These are phyloP conservation scores for Stegastes partitus DNA, from an alignment of 2,113 vertebrate genomes.

Conservation along the genomic window DNA sequence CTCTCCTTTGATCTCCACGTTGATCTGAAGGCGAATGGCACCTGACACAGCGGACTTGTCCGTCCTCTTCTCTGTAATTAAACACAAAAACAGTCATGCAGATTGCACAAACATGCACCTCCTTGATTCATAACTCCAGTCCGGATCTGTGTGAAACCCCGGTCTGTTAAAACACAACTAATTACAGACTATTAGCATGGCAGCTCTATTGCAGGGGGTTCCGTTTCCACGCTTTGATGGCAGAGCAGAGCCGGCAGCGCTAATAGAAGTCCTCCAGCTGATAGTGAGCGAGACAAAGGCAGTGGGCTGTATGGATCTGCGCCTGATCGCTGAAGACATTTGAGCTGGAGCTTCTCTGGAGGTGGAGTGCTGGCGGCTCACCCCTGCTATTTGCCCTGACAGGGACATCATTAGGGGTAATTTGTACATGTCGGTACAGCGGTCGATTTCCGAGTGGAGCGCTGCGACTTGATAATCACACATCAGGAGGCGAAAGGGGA, in stretches of 20 bases:
- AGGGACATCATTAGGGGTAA: constrained; percentile 81
- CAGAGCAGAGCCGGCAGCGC: constrained; percentile 15
- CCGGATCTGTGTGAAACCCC: constrained; percentile 17
- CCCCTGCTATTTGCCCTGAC: constrained; percentile 77
- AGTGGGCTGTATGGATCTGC: constrained; percentile 52
- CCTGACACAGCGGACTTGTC: constrained; percentile 98
- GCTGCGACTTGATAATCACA: constrained; percentile 80
- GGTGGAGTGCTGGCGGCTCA: constrained; percentile 55
- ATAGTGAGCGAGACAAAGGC: constrained; percentile 60
- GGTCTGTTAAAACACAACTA: constrained; percentile 53
- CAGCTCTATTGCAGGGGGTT: constrained; percentile 59
- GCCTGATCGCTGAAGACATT: constrained; percentile 51
- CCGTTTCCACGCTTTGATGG: constrained; percentile 46
- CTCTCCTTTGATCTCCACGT: constrained; percentile 97
- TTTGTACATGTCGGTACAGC: constrained; percentile 76
- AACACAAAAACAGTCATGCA: constrained; percentile 58
- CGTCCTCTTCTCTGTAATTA: constrained; percentile 92
- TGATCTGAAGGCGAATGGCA: constrained; percentile 96
- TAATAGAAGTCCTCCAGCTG: constrained; percentile 65
- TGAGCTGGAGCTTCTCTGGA: constrained; percentile 54
- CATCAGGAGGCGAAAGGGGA: constrained; percentile 35
- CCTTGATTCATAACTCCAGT: constrained; percentile 41
- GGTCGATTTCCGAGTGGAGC: constrained; percentile 75
- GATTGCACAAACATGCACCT: constrained; percentile 1
- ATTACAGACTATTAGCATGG: constrained; percentile 62